A percentile compares a stretch with the other conserved stretches of the same genome.
Conservation (phyloP, 2,113 vertebrate species). For the Spilogale gracilis region DNA sequence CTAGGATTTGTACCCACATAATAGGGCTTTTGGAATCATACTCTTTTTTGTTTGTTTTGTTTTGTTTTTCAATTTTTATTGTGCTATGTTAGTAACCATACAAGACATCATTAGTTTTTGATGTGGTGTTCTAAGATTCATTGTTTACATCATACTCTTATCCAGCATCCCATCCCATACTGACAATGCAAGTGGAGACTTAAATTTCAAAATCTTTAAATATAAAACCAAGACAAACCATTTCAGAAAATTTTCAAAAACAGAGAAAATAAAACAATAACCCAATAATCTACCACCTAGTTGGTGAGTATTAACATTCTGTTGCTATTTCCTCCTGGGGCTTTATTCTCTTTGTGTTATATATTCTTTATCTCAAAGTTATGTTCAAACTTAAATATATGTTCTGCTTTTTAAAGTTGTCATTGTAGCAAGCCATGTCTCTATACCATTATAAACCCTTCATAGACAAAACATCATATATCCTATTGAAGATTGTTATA, state of each 20-base stretch:
- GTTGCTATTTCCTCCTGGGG: not conserved
- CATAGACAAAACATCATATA: not conserved
- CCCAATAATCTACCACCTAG: not conserved
- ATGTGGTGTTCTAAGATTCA: too few relatives aligned
- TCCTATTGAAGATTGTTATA: not conserved
- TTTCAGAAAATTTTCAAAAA: not conserved
- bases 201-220: not conserved
- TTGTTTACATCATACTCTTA: not conserved
- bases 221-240: not conserved
- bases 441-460: not conserved
- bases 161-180: not conserved
- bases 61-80: too few relatives aligned
- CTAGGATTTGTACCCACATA: not conserved
- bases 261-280: not conserved
- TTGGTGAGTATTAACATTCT: not conserved
- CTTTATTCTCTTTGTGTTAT: not conserved
- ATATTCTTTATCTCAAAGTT: not conserved
- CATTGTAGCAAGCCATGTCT: not conserved
- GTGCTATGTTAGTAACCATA: too few relatives aligned
- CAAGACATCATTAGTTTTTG: too few relatives aligned
- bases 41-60: too few relatives aligned
- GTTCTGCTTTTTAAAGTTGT: conserved; percentile 6
- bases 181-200: not conserved
- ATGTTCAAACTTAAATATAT: not conserved
- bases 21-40: not conserved